phyloP scores from a whole-genome alignment of 1,140 invertebrate species.

The Pygmarrhopalites habei region DNA sequence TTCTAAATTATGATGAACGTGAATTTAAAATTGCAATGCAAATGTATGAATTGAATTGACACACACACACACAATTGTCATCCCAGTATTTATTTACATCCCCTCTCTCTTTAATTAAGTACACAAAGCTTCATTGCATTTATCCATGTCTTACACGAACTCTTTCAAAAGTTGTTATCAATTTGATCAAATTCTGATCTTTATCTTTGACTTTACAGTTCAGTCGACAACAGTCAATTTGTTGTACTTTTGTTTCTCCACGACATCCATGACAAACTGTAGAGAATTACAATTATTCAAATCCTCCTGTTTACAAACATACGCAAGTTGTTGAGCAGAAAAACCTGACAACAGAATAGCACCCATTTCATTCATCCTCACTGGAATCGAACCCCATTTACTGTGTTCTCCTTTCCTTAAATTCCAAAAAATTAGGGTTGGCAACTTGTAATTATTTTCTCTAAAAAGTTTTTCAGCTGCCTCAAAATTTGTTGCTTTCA shows the following conservation, averaged over 20 bases:
- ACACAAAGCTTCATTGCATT: too few relatives aligned
- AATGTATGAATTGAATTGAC: too few relatives aligned
- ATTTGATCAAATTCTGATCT: too few relatives aligned
- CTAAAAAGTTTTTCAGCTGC: slow-evolving; percentile 19
- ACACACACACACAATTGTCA: too few relatives aligned
- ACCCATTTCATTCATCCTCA: slow-evolving; percentile 24
- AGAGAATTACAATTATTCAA: neutral
- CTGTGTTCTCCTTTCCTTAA: slow-evolving; percentile 7
- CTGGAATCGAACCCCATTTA: slow-evolving; percentile 21
- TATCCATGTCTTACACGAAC: too few relatives aligned
- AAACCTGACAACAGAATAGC: slow-evolving; percentile 33
- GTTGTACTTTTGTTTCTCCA: slow-evolving; percentile 8
- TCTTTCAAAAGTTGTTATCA: too few relatives aligned
- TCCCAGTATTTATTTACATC: too few relatives aligned
- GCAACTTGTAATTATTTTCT: slow-evolving; percentile 19
- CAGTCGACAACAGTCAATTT: slow-evolving; percentile 9
- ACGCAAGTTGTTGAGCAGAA: slow-evolving; percentile 31
- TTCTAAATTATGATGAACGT: too few relatives aligned
- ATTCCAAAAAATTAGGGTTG: slow-evolving; percentile 37
- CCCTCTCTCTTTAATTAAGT: too few relatives aligned
- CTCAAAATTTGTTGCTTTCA: slow-evolving; percentile 26
- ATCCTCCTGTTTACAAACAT: slow-evolving; percentile 17
- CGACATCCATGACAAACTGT: slow-evolving; percentile 11
- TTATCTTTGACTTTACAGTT: too few relatives aligned
- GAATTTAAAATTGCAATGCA: too few relatives aligned